Base-by-base conservation (phyloP, 2,888 invertebrate genomes). In the Cotesia congregata region DNA sequence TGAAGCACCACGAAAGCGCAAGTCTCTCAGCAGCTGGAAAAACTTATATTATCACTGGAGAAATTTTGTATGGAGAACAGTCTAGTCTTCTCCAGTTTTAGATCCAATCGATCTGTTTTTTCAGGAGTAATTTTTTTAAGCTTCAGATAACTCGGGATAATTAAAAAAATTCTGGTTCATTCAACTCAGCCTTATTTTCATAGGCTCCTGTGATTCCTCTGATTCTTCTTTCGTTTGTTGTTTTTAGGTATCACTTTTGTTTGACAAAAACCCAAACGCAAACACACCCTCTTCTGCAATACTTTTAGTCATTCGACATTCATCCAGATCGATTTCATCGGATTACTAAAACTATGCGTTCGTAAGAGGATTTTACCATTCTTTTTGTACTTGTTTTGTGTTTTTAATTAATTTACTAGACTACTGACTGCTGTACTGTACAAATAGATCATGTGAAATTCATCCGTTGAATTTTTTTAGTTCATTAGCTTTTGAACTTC, bases 131-230 rank as follows among this genome's bases (percentile, higher is more conserved):
- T 65, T 30, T 30, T 30, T 30, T 38, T 30, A 12, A 65, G 38
- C 20, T 65, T 9, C 12, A 12, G 30, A 65, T 65, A 38, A 65
- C 65, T 38, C 38, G 12, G 12, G 65, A 65, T 65, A 65, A 65
- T 65, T 65, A 65, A 17, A 65, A 62, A 65, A 65, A 65, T 65
- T 30, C 30, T 30, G 30, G 38, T 65, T 65, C 38, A 65, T 65
- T 65, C 65, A 17, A 17, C 62, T 38, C 38, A 5, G 20, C 65
- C 38, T 38, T 65, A 38, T 12, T 20, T 65, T 65, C 38, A 12
- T 2, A 9, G 7, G 7, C 65, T 65, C 20, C 30, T 30, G 30
- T 30, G 30, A 30, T 30, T 30, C 30, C 30, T 30, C 30, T 30
- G 30, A 30, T 30, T 30, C 30, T 30, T 30, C 30, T 30, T 65